Evolutionary conservation across 1,140 invertebrate genomes (phyloP).

Genomic region (Chlorops oryzae): DNA sequence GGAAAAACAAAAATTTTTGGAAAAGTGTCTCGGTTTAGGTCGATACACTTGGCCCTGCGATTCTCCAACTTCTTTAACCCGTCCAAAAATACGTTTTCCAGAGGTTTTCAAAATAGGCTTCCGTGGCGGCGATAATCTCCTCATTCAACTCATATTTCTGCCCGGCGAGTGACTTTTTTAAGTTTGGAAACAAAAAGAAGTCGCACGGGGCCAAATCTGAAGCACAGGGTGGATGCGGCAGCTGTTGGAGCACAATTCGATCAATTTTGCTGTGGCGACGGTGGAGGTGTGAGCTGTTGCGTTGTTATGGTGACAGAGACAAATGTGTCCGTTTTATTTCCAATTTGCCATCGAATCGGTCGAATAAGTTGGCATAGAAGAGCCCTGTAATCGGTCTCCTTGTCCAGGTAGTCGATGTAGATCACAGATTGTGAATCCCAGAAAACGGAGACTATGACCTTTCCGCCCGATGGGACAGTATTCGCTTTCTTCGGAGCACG

Average conservation of each 20-base stretch:
- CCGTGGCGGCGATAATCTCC: conserved; percentile 26
- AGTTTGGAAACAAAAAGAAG: too few relatives aligned
- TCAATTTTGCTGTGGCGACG: too few relatives aligned
- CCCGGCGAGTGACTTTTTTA: conserved; percentile 26
- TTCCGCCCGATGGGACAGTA: conserved; percentile 28
- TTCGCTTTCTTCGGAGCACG: too few relatives aligned
- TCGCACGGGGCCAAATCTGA: too few relatives aligned
- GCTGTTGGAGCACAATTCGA: too few relatives aligned
- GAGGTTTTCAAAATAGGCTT: conserved; percentile 31
- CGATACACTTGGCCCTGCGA: conserved; percentile 40
- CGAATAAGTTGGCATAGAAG: too few relatives aligned
- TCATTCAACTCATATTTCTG: conserved; percentile 28
- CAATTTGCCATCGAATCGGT: too few relatives aligned
- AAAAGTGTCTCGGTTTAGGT: conserved; percentile 14
- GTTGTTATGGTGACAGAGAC: too few relatives aligned
- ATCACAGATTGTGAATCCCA: conserved; percentile 33
- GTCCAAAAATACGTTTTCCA: conserved; percentile 34
- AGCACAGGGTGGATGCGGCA: too few relatives aligned
- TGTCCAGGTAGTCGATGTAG: conserved; percentile 15
- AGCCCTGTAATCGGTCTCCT: too few relatives aligned
- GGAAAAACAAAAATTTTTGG: neutral
- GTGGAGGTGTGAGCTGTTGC: too few relatives aligned
- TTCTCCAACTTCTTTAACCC: conserved; percentile 39
- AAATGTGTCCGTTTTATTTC: too few relatives aligned
- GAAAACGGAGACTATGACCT: conserved; percentile 36